Conservation (phyloP, 2,888 invertebrate genomes). For the Cheilosia soror region DNA sequence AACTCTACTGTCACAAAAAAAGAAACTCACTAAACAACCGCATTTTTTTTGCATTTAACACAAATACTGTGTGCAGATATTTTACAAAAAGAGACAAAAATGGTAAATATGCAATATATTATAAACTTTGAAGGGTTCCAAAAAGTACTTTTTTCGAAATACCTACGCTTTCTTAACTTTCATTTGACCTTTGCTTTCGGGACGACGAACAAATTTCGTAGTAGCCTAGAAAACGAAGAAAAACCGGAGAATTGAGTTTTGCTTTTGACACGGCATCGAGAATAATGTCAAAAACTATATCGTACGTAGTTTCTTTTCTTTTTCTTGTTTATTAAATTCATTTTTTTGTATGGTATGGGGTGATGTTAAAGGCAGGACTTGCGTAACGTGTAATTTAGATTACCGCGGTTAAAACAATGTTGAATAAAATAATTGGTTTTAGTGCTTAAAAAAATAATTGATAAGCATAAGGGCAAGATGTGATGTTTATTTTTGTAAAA, state of each 20-base stretch:
- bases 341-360: conserved; percentile 41
- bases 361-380: conserved; percentile 44
- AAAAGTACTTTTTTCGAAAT: not conserved
- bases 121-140: not conserved
- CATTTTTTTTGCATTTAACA: conserved; percentile 66
- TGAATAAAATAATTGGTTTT: conserved; percentile 1
- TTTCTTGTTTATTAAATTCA: not conserved
- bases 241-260: conserved; percentile 44
- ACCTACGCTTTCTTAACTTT: conserved; percentile 51
- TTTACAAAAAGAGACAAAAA: conserved; percentile 24
- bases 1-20: conserved; percentile 30
- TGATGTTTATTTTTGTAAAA: not conserved
- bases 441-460: not conserved
- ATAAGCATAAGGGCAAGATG: conserved; percentile 24
- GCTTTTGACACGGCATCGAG: conserved; percentile 46
- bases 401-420: conserved; percentile 6
- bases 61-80: conserved; percentile 27
- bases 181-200: conserved; percentile 64
- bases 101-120: conserved; percentile 53
- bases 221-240: conserved; percentile 10
- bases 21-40: conserved; percentile 38
- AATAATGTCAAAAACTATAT: conserved; percentile 16
- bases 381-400: conserved; percentile 42
- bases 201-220: conserved; percentile 16
- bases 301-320: conserved; percentile 42